phyloP scores from a whole-genome alignment of 1,140 invertebrate species.

The Neomicropteryx cornuta region DNA sequence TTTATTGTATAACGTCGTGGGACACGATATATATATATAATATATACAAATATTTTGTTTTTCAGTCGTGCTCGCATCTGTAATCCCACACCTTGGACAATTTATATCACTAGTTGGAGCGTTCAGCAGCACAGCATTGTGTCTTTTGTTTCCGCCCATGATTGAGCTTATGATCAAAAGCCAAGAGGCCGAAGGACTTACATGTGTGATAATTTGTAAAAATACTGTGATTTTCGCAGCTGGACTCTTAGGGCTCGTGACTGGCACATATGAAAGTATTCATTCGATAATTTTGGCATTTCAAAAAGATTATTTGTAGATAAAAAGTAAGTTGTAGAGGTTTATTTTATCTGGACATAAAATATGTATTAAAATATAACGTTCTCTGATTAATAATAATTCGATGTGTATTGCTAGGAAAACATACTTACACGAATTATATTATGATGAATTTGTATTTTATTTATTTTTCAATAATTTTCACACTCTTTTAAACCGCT shows the following conservation, averaged over 20 bases:
- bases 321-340: too few relatives aligned
- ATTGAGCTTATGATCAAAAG: constrained; percentile 61
- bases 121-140: constrained; percentile 73
- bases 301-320: too few relatives aligned
- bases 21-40: constrained; percentile 4
- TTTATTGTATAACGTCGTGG: too few relatives aligned
- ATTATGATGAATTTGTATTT: too few relatives aligned
- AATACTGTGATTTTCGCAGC: constrained; percentile 54
- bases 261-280: constrained; percentile 64
- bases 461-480: too few relatives aligned
- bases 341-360: too few relatives aligned
- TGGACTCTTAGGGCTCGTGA: constrained; percentile 56
- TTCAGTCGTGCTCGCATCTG: constrained; percentile 70
- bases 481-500: too few relatives aligned
- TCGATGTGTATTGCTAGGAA: too few relatives aligned
- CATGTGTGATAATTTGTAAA: constrained; percentile 39
- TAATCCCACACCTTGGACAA: constrained; percentile 71
- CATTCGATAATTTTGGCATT: constrained; percentile 46
- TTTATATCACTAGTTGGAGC: constrained; percentile 89
- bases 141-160: constrained; percentile 79
- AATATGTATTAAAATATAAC: too few relatives aligned
- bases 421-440: too few relatives aligned
- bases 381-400: too few relatives aligned
- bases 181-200: constrained; percentile 30
- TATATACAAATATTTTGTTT: constrained; percentile 8